phyloP scores from a whole-genome alignment of 1,140 invertebrate genomes.

The Drosophila sturtevanti region DNA sequence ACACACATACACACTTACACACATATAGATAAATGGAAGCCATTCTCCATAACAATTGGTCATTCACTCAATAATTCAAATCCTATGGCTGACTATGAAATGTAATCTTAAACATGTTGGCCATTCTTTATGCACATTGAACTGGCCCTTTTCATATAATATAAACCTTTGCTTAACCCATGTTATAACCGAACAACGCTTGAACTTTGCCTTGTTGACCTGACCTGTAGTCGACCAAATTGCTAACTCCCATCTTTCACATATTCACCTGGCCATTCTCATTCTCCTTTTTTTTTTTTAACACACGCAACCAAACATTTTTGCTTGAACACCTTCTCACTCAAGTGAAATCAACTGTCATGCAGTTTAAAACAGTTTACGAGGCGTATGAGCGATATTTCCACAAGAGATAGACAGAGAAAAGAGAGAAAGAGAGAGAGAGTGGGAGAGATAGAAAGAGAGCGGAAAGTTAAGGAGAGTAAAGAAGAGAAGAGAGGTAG shows the following conservation, averaged over 20 bases:
- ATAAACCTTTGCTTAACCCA: conserved; percentile 60
- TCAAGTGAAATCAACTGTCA: conserved; percentile 71
- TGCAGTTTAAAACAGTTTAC: conserved; percentile 77
- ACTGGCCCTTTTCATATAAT: conserved; percentile 29
- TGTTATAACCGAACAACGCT: conserved; percentile 13
- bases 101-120: conserved; percentile 44
- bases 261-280: too few species aligned
- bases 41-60: conserved; percentile 47
- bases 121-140: conserved; percentile 26
- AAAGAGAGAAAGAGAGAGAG: neutral
- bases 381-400: conserved; percentile 75
- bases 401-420: conserved; percentile 15
- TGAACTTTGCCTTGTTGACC: conserved; percentile 57
- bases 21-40: conserved; percentile 18
- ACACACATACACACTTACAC: conserved; percentile 24
- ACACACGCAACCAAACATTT: neutral
- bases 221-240: neutral
- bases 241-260: too few species aligned
- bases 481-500: neutral
- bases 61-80: conserved; percentile 66
- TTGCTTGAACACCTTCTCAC: conserved; percentile 55
- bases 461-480: neutral
- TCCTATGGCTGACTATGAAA: conserved; percentile 52
- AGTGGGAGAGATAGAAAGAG: neutral
- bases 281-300: neutral